These are phyloP conservation scores for Neodiprion lecontei DNA, from an alignment of 1,140 invertebrate species.

Conservation along the genomic window DNA sequence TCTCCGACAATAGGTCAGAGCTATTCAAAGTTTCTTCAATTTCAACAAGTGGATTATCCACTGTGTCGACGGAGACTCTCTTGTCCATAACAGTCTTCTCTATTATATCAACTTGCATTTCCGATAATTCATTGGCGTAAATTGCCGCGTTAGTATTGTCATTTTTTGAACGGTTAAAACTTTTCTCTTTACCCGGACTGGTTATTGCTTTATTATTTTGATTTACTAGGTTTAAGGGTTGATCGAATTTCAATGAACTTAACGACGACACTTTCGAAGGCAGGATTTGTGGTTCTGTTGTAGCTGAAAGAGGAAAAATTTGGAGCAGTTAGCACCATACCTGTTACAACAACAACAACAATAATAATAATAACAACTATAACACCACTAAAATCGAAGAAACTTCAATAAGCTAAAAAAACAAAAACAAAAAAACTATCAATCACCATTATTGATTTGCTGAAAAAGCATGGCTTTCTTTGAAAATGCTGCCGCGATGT, in stretches of 20 bases:
- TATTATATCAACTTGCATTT: too few species aligned
- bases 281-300: neutral
- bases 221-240: neutral
- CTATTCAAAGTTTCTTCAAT: neutral
- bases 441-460: constrained; percentile 46
- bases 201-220: too few species aligned
- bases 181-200: neutral
- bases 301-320: constrained; percentile 19
- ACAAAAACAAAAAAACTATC: constrained; percentile 10
- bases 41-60: neutral
- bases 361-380: too few species aligned
- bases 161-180: neutral
- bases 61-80: too few species aligned
- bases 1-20: neutral
- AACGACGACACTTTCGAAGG: neutral
- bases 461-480: constrained; percentile 67
- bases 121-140: too few species aligned
- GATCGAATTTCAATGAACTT: neutral
- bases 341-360: neutral
- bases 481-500: constrained; percentile 73
- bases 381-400: too few species aligned
- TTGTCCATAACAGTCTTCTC: too few species aligned
- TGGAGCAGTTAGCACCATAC: neutral
- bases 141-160: too few species aligned
- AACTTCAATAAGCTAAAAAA: neutral